Base-by-base conservation (phyloP, 2,888 invertebrate species). In the Spicauda simplicius region DNA sequence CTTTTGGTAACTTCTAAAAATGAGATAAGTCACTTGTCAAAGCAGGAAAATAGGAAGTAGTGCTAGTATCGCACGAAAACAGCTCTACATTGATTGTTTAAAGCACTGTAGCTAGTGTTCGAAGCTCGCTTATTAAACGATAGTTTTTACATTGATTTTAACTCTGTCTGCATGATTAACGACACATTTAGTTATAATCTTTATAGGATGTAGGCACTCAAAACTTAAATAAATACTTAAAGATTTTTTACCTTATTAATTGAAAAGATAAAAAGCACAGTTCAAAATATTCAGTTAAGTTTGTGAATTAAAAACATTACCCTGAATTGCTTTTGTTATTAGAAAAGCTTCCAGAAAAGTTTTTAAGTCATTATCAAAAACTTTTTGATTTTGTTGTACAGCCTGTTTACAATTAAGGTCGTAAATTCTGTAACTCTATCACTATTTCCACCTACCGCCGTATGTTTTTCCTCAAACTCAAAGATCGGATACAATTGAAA, bases 371-470 rank as follows among this genome's bases (percentile, higher is more conserved):
- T 45, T 5, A 6, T 45, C n/a, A 14, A 16, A 18, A 50, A 60
- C 5, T 30, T 60, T 37, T 54, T 5, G 12, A 53, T 4, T 30
- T 20, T 16, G 45, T 30, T 30, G 60, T 54, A 62, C 12, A 14
- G 8, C 25, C 30, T 33, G 16, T 64, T 48, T 33, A 50, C 19
- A 56, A 33, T 18, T 50, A 3, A 37, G 25, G 33, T 19, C 50
- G 48, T 45, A 55, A 56, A 48, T 56, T 60, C 50, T 52, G 5
- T 33, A 54, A 45, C 45, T 45, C 48, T 66, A 53, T 60, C 61
- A 61, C 60, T 61, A 58, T n/a, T 16, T 55, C 52, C 65, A 72
- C 72, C 72, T 65, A 59, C 18, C 56, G 56, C 62, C 63, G 56
- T 25, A 16, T 59, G 59, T 60, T 64, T 65, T 59, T 30, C 53